Evolutionary conservation across 2,888 invertebrate species (phyloP).

Genomic region (Acronicta psi): DNA sequence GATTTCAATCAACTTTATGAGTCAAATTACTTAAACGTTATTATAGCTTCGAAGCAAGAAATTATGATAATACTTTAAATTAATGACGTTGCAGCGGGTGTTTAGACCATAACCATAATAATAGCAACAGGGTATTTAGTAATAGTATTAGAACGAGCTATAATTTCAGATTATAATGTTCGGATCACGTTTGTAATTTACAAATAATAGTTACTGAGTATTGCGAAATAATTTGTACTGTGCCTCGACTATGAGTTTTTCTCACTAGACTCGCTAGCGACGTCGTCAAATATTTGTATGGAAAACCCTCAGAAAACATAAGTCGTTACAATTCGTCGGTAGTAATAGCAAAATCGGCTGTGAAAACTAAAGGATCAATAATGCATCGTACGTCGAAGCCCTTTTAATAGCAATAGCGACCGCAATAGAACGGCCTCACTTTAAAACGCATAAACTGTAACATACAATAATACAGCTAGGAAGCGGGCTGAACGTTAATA

Average conservation of each 20-base stretch:
- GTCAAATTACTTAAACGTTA: background rate
- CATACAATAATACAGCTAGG: slow-evolving; percentile 67
- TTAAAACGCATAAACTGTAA: slow-evolving; percentile 52
- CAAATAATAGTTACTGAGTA: slow-evolving; percentile 20
- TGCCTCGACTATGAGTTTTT: too few relatives aligned
- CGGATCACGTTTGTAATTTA: slow-evolving; percentile 40
- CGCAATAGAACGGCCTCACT: slow-evolving; percentile 45
- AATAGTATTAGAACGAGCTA: slow-evolving; percentile 7
- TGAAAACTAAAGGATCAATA: background rate
- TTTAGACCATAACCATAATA: slow-evolving; percentile 13
- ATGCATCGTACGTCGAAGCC: background rate
- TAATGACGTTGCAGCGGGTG: slow-evolving; percentile 12
- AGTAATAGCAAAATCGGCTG: background rate
- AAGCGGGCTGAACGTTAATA: slow-evolving; percentile 69
- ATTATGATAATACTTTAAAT: slow-evolving; percentile 14
- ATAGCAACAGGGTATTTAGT: slow-evolving; percentile 29
- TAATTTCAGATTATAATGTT: slow-evolving; percentile 40
- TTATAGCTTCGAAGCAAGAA: slow-evolving; percentile 7
- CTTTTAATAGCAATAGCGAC: slow-evolving; percentile 6
- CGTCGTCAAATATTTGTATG: too few relatives aligned
- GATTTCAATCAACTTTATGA: slow-evolving; percentile 5
- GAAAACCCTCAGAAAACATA: too few relatives aligned
- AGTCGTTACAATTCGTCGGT: background rate
- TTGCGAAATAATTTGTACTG: slow-evolving; percentile 24
- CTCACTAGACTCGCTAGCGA: too few relatives aligned